Base-by-base conservation (phyloP, 2,113 vertebrate species). In the Cettia cetti region DNA sequence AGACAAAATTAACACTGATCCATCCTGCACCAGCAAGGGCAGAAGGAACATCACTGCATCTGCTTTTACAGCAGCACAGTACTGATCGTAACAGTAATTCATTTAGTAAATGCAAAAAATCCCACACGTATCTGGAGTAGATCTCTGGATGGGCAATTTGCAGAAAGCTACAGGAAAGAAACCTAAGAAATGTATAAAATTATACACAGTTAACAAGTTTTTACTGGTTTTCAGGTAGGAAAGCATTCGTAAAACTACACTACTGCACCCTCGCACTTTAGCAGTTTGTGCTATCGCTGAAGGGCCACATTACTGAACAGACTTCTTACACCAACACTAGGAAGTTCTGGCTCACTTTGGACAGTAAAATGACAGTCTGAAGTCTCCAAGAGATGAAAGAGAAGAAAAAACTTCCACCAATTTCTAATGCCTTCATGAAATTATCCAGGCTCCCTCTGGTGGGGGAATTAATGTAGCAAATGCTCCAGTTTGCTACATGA, bases 371-470 rank as follows among this genome's bases (percentile, higher is more conserved):
- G 40, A 72, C 9, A 86, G 26, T 9, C 53, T 63, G 40, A 78
- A 53, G 26, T 74, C 33, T 83, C 19, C 50, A 79, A 64, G 42
- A 60, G 12, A 39, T 83, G 54, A 66, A 74, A 80, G 31, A 21
- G 11, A 82, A 90, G 31, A 75, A 81, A 91, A 42, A 89, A 91
- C 78, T 92, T 70, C 57, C 40, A 90, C 11, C 39, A 19, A 5
- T 90, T 91, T 86, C 63, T 87, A 72, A 90, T 8, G 42, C 75
- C 70, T 76, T 78, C 72, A 42, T 21, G 5, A 79, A 90, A 57
- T 72, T 78, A 82, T 82, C 49, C 65, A 86, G 65, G 89, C 96
- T 96, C 95, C 96, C 95, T 95, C 96, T 97, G 69, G 86, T 95
- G 96, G 96, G 18, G 27, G 39, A 81, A 64, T 74, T 71, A 53